Conservation (phyloP, 2,113 vertebrate species). For the Catharus minimus region DNA sequence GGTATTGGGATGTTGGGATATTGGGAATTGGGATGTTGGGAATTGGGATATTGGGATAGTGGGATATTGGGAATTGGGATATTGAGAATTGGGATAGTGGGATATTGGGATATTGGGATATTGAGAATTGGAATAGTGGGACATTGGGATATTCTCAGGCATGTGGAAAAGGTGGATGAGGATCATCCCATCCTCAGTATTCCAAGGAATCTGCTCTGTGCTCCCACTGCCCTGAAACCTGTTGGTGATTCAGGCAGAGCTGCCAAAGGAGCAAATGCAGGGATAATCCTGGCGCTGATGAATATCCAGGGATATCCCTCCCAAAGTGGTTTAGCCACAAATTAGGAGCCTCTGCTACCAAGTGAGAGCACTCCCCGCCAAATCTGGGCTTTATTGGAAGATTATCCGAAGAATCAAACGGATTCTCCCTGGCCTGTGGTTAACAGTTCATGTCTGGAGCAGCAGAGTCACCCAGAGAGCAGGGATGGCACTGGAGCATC, state of each 20-base stretch:
- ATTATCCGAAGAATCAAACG: not conserved
- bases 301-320: not conserved
- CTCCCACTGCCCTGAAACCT: not conserved
- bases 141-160: not conserved
- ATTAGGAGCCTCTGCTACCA: not conserved
- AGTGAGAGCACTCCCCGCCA: not conserved
- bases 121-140: too few species aligned
- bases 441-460: not conserved
- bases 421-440: not conserved
- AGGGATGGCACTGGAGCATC: accelerated
- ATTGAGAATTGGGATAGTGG: too few species aligned
- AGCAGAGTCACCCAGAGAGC: accelerated
- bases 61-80: too few species aligned
- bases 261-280: not conserved
- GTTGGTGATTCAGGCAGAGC: not conserved
- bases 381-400: conserved; percentile 9
- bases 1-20: too few species aligned
- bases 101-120: too few species aligned
- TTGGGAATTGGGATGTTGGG: too few species aligned
- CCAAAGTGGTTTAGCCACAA: conserved; percentile 31
- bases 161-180: not conserved
- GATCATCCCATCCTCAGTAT: not conserved
- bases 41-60: too few species aligned
- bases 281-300: not conserved
- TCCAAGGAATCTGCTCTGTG: not conserved